A percentile compares a stretch with the other conserved stretches of the same genome.
phyloP scores from a whole-genome alignment of 2,888 invertebrate species.

The Philopedon plagiatum region DNA sequence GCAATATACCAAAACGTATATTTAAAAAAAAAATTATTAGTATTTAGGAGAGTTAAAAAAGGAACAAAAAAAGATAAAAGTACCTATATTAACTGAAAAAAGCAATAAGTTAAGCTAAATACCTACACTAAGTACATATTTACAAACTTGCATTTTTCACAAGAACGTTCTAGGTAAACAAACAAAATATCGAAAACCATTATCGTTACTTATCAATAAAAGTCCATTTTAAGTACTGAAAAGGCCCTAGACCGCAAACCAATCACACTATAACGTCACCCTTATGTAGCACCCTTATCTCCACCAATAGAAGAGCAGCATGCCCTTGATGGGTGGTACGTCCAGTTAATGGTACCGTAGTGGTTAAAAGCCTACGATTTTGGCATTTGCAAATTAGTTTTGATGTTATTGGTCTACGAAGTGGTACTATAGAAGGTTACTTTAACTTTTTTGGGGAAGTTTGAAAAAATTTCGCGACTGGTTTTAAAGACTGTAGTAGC shows the following conservation, averaged over 20 bases:
- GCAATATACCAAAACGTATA: too few species aligned
- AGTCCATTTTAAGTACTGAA: slow-evolving; percentile 9
- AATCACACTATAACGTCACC: slow-evolving; percentile 9
- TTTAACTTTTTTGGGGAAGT: too few species aligned
- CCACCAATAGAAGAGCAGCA: neutral
- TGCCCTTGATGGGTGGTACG: slow-evolving; percentile 8
- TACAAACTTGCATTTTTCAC: neutral
- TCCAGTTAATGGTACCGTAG: slow-evolving; percentile 2
- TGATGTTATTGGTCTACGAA: neutral
- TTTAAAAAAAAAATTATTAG: too few species aligned
- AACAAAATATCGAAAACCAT: neutral
- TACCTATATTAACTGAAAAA: too few species aligned
- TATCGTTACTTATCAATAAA: neutral
- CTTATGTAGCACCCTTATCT: slow-evolving; percentile 12
- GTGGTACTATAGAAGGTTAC: neutral
- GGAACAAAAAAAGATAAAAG: too few species aligned
- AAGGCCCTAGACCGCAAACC: neutral
- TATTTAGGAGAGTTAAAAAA: too few species aligned
- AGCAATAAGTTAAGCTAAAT: neutral
- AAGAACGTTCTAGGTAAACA: neutral
- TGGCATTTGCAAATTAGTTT: slow-evolving; percentile 21
- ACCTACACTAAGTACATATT: too few species aligned
- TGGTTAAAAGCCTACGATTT: slow-evolving; percentile 7
- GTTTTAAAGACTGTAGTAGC: neutral
- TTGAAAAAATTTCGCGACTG: neutral